Conservation (phyloP, 2,113 vertebrate species). For the Nematolebias whitei region DNA sequence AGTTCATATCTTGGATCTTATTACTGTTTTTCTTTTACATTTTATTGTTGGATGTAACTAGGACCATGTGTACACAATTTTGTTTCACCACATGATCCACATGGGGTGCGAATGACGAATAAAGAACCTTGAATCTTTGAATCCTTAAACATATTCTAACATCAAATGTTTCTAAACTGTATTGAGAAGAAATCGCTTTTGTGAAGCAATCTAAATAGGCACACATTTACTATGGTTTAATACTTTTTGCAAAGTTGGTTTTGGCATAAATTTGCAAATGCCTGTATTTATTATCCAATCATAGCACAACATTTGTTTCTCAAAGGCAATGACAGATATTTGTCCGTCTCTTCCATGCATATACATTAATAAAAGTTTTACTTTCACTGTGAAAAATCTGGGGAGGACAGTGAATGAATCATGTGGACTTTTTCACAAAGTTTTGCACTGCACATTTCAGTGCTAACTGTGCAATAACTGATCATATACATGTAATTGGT, state of each 20-base stretch:
- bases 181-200: too few species aligned
- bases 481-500: too few species aligned
- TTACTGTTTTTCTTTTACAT: too few species aligned
- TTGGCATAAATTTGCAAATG: not conserved
- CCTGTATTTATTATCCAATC: not conserved
- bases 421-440: not conserved
- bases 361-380: not conserved
- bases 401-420: not conserved
- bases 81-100: too few species aligned
- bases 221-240: not conserved
- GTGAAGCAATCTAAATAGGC: not conserved
- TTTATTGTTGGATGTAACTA: too few species aligned
- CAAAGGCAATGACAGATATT: not conserved
- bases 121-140: too few species aligned
- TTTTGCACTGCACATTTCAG: not conserved
- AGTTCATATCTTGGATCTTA: too few species aligned
- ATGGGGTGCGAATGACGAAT: too few species aligned
- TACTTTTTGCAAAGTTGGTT: not conserved
- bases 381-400: not conserved
- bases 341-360: not conserved
- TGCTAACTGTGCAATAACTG: not conserved
- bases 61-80: too few species aligned
- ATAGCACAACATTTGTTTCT: not conserved
- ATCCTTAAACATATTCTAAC: too few species aligned
- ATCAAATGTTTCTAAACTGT: too few species aligned